These are phyloP conservation scores for Lasius fuliginosus DNA, from an alignment of 2,888 invertebrate genomes.

Conservation along the genomic window DNA sequence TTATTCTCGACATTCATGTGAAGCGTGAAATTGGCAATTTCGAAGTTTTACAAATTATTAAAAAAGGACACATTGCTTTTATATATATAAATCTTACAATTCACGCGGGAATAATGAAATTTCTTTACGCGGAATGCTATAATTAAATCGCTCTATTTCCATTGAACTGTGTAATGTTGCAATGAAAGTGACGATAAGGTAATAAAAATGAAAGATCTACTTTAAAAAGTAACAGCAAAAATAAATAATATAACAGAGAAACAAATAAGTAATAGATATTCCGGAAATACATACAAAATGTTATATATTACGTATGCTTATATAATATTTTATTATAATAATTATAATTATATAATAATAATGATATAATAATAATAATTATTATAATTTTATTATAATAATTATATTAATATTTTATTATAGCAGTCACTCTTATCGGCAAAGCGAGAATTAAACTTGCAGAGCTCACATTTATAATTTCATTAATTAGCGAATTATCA, in stretches of 20 bases:
- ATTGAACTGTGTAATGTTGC: not conserved
- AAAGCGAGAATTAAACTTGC: not conserved
- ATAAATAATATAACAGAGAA: not conserved
- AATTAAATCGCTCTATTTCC: not conserved
- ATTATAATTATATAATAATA: not conserved
- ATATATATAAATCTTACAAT: not conserved
- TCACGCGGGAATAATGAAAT: not conserved
- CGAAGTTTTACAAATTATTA: conserved; percentile 18
- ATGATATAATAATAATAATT: too few relatives aligned
- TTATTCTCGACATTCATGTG: not conserved
- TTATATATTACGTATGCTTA: not conserved
- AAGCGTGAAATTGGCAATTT: not conserved
- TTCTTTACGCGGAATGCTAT: not conserved
- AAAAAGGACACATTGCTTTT: not conserved
- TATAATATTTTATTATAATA: not conserved
- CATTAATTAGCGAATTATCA: not conserved
- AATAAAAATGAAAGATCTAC: not conserved
- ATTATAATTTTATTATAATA: not conserved
- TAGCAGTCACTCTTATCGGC: not conserved
- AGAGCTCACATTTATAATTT: not conserved
- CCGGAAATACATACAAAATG: not conserved
- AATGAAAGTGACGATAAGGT: not conserved
- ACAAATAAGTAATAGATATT: not conserved
- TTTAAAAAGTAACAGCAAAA: not conserved
- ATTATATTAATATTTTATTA: not conserved